These are phyloP conservation scores for Holocentrus rufus DNA, from an alignment of 2,797 vertebrate species.

Conservation along the genomic window DNA sequence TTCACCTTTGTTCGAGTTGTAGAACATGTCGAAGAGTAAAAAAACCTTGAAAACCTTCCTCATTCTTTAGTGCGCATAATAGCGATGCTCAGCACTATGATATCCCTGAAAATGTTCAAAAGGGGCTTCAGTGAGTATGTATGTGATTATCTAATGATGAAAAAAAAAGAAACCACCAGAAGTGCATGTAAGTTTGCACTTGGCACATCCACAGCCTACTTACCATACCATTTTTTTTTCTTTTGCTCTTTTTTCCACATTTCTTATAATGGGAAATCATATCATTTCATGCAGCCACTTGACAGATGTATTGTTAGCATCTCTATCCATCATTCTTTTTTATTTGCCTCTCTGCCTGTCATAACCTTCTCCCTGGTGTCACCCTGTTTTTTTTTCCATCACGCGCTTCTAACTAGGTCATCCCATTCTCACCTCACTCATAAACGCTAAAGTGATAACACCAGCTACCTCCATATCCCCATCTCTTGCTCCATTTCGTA, in stretches of 20 bases:
- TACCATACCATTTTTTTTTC: not conserved
- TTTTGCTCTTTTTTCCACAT: not conserved
- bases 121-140: no score
- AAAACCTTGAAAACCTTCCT: no score
- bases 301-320: not conserved
- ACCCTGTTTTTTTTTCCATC: slow-evolving; percentile 19
- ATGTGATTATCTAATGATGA: no score
- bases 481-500: slow-evolving; percentile 34
- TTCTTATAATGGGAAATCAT: not conserved
- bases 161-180: no score
- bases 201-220: no score
- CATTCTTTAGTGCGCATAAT: not conserved
- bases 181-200: no score
- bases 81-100: no score
- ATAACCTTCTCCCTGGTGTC: slow-evolving; percentile 16
- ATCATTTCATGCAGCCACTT: slow-evolving; percentile 1
- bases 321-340: slow-evolving; percentile 8
- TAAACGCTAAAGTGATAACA: slow-evolving; percentile 41
- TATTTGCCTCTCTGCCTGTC: slow-evolving; percentile 22
- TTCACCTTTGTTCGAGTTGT: slow-evolving; percentile 33
- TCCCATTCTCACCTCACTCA: slow-evolving; percentile 51
- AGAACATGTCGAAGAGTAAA: not conserved
- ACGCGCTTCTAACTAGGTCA: slow-evolving; percentile 67
- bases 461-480: slow-evolving; percentile 30
- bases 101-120: no score